Evolutionary conservation across 2,113 vertebrate genomes (phyloP).

Genomic region (Bungarus multicinctus): DNA sequence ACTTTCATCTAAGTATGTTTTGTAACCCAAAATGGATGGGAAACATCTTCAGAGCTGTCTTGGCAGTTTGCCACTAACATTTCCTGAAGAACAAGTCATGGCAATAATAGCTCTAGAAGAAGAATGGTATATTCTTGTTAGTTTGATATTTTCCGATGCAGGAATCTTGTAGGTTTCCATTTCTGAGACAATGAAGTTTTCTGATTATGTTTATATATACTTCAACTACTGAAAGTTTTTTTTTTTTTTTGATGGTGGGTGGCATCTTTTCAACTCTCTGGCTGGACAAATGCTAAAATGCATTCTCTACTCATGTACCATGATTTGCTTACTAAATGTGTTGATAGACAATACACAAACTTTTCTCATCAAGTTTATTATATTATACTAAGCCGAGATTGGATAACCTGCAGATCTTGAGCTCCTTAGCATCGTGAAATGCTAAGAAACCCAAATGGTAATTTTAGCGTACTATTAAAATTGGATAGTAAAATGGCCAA

Average conservation of each 20-base stretch:
- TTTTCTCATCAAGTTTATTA: not conserved
- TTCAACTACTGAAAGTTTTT: not conserved
- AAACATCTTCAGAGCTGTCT: not conserved
- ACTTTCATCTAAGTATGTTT: not conserved
- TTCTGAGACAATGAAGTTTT: not conserved
- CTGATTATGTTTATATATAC: not conserved
- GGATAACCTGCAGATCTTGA: not conserved
- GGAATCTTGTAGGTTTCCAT: not conserved
- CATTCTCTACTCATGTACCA: not conserved
- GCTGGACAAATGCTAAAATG: not conserved
- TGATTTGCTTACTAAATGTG: not conserved
- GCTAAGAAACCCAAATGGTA: too few relatives aligned
- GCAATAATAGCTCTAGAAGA: not conserved
- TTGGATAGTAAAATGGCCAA: not conserved
- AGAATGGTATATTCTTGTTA: not conserved
- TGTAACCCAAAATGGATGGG: not conserved
- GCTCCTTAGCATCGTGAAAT: not conserved
- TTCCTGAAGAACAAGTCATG: not conserved
- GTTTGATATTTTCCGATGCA: not conserved
- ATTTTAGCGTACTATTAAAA: not conserved
- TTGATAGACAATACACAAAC: not conserved
- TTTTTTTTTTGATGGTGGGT: not conserved
- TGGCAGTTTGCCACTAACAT: not conserved
- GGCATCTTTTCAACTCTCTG: not conserved
- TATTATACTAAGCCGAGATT: not conserved